Evolutionary conservation across 2,888 invertebrate species (phyloP).

Genomic region (Melipona beecheii): DNA sequence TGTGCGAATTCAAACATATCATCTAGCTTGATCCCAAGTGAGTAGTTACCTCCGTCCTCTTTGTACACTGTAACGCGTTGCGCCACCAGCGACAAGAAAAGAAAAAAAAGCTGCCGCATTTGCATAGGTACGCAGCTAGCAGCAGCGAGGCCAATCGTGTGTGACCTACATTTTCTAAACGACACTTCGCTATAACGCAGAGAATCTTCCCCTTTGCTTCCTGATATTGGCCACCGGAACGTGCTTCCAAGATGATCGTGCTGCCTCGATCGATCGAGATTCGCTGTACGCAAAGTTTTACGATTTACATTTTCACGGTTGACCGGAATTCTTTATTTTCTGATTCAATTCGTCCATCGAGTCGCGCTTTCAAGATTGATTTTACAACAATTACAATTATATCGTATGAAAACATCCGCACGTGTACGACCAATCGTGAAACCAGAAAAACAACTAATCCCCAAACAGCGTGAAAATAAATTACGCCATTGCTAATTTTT

Average conservation of each 20-base stretch:
- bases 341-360: too few species aligned
- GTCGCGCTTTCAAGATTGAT: too few species aligned
- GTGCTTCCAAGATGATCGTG: too few species aligned
- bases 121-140: slow-evolving; percentile 38
- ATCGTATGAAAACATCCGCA: too few species aligned
- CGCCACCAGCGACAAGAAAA: slow-evolving; percentile 28
- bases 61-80: slow-evolving; percentile 30
- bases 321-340: too few species aligned
- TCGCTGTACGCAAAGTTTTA: not conserved
- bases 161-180: slow-evolving; percentile 42
- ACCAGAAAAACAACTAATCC: too few species aligned
- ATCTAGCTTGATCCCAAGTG: slow-evolving; percentile 26
- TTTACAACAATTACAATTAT: too few species aligned
- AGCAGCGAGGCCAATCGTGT: slow-evolving; percentile 24
- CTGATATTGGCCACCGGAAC: not conserved
- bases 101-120: slow-evolving; percentile 35
- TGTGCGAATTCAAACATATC: slow-evolving; percentile 14
- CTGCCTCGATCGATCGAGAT: not conserved
- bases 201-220: not conserved
- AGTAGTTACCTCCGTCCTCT: slow-evolving; percentile 34
- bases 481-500: too few species aligned
- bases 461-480: too few species aligned
- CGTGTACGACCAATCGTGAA: too few species aligned
- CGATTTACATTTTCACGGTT: too few species aligned
- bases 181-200: slow-evolving; percentile 34